Evolutionary conservation across 1,140 invertebrate species (phyloP).

Genomic region (Hesperophylax magnus): DNA sequence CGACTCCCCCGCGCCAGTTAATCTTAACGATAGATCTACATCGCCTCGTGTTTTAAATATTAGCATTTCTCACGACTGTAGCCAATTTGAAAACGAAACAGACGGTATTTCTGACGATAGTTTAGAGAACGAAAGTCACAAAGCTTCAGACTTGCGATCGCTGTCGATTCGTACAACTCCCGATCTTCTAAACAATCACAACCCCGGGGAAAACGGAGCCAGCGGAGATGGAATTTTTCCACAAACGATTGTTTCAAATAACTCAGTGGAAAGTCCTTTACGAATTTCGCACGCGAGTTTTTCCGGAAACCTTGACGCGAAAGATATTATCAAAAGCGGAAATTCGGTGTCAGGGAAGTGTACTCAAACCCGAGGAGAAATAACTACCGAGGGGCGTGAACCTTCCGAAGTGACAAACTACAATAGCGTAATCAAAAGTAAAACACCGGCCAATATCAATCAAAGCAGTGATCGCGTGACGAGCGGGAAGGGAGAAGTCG

Average conservation of each 20-base stretch:
- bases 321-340: constrained; percentile 7
- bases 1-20: background rate
- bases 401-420: constrained; percentile 27
- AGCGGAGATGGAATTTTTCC: background rate
- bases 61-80: constrained; percentile 52
- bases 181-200: constrained; percentile 54
- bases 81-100: constrained; percentile 46
- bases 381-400: constrained; percentile 30
- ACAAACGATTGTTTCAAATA: background rate
- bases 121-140: constrained; percentile 40
- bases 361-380: background rate
- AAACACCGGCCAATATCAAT: constrained; percentile 32
- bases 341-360: constrained; percentile 19
- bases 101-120: constrained; percentile 55
- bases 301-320: background rate
- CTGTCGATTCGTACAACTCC: constrained; percentile 35
- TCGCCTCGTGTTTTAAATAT: constrained; percentile 51
- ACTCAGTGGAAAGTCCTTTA: background rate
- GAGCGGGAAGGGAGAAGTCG: constrained; percentile 7
- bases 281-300: background rate
- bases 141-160: background rate
- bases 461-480: constrained; percentile 36
- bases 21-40: background rate
- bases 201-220: constrained; percentile 39
- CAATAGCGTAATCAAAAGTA: constrained; percentile 39